phyloP scores from a whole-genome alignment of 2,113 vertebrate species.

The Melanerpes formicivorus region DNA sequence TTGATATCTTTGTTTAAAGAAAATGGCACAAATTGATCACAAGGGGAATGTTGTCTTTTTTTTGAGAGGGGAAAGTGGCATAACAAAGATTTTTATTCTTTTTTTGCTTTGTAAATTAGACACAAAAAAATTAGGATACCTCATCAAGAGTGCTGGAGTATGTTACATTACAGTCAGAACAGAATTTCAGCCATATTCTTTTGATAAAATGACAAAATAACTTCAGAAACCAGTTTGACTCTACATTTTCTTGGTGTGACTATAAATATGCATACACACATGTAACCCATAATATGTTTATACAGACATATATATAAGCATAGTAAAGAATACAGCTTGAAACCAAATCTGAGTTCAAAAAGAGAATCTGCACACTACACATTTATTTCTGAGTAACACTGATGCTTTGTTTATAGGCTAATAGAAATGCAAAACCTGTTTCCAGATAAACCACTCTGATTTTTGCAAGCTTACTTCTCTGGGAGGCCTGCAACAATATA shows the following conservation, averaged over 20 bases:
- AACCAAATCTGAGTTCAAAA: conserved; percentile 4
- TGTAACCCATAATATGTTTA: not conserved
- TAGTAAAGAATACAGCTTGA: not conserved
- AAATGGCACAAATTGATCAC: conserved; percentile 37
- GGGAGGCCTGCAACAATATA: not conserved
- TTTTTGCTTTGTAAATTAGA: conserved; percentile 40
- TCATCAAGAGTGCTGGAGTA: not conserved
- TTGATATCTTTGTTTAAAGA: conserved; percentile 68
- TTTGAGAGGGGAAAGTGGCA: not conserved
- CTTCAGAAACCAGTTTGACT: not conserved
- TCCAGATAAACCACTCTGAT: not conserved
- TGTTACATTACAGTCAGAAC: not conserved
- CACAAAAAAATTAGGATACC: not conserved
- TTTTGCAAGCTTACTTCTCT: not conserved
- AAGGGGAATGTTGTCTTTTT: not conserved
- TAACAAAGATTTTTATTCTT: not conserved
- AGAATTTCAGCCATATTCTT: not conserved
- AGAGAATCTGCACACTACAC: not conserved
- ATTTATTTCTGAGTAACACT: not conserved
- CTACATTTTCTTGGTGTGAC: not conserved
- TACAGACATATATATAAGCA: not conserved
- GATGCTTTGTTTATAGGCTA: conserved; percentile 2
- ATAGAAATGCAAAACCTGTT: not conserved
- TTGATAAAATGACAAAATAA: not conserved
- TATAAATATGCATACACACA: not conserved